A percentile compares a stretch with the other conserved stretches of the same genome.
These are phyloP conservation scores for Cerastis rubricosa DNA, from an alignment of 2,888 invertebrate genomes.

Conservation along the genomic window DNA sequence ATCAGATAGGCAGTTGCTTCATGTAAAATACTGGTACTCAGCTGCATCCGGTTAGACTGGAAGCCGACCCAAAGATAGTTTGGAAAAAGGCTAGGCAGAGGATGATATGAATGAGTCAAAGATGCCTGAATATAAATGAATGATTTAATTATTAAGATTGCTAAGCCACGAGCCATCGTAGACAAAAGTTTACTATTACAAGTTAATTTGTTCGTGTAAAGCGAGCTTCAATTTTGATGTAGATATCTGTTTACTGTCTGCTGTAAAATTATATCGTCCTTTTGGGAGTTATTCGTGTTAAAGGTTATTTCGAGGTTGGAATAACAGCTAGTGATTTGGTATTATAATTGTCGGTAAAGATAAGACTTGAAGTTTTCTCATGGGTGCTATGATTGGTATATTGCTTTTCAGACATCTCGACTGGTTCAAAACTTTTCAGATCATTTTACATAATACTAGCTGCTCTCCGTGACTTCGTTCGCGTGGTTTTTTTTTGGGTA, in stretches of 20 bases:
- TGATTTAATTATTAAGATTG: background rate
- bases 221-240: constrained; percentile 32
- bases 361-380: background rate
- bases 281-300: constrained; percentile 38
- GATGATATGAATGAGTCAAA: no score
- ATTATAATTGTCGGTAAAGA: constrained; percentile 37
- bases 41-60: no score
- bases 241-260: constrained; percentile 46
- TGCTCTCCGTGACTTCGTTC: no score
- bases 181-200: constrained; percentile 10
- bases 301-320: constrained; percentile 35
- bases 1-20: no score
- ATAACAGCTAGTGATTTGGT: constrained; percentile 40
- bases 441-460: no score
- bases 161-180: background rate
- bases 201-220: constrained; percentile 29
- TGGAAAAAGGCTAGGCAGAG: no score
- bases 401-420: no score
- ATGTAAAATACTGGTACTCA: no score
- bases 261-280: constrained; percentile 44
- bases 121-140: background rate
- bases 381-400: background rate
- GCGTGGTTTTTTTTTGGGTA: no score
- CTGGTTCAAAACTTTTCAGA: no score
- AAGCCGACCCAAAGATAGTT: no score